These are phyloP conservation scores for Pholis gunnellus DNA, from an alignment of 2,113 vertebrate species.

Conservation along the genomic window DNA sequence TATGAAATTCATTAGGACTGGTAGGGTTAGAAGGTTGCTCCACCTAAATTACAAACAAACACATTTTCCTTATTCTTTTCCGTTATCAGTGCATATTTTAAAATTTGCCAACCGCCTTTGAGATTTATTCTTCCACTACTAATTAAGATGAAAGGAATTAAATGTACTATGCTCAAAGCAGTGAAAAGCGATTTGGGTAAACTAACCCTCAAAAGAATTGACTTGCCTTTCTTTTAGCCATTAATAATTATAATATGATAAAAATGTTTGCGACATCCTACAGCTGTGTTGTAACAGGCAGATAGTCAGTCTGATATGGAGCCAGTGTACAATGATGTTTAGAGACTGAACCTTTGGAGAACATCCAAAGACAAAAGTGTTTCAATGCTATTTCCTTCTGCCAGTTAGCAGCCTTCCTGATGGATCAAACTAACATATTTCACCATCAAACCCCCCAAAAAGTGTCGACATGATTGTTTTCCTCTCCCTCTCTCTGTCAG, in stretches of 20 bases:
- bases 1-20: not conserved
- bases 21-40: not conserved
- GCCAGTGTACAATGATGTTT: not conserved
- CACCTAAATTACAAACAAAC: not conserved
- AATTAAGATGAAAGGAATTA: not conserved
- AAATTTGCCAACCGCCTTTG: not conserved
- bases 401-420: not conserved
- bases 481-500: slow-evolving; percentile 74
- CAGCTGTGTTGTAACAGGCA: not conserved
- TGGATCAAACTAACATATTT: not conserved
- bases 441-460: not conserved
- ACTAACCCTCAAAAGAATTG: not conserved
- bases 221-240: not conserved
- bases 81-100: not conserved
- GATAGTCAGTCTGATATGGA: not conserved
- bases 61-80: not conserved
- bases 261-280: not conserved
- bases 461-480: not conserved
- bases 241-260: not conserved
- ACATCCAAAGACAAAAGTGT: not conserved
- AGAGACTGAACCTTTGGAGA: not conserved
- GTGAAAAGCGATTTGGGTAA: not conserved
- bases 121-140: not conserved
- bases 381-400: not conserved
- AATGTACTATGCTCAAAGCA: not conserved